These are phyloP conservation scores for Anthopleura sola DNA, from an alignment of 64 coral and sea anemone genomes.

Conservation along the genomic window DNA sequence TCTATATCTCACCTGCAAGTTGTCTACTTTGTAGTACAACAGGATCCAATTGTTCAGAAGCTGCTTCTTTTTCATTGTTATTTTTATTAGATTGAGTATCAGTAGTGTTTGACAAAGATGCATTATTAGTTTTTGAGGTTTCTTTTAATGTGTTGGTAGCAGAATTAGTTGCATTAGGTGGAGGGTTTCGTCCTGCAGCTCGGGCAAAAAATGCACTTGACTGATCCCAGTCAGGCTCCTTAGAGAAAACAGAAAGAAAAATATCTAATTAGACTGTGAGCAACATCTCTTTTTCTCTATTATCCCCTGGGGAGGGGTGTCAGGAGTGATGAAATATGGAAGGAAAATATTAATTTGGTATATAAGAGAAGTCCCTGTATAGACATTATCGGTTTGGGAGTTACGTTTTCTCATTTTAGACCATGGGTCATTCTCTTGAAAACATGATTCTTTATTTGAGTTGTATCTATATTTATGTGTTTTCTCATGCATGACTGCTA, in stretches of 20 bases:
- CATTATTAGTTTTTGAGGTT: conserved; percentile 14
- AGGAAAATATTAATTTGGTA: too few species aligned
- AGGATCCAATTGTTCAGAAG: conserved; percentile 76
- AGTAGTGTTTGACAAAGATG: not conserved
- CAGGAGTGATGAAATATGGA: too few species aligned
- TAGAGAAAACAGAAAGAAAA: not conserved
- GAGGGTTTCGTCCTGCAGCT: conserved; percentile 67
- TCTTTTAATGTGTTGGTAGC: conserved; percentile 35
- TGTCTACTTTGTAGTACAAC: conserved; percentile 83
- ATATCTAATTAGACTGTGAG: not conserved
- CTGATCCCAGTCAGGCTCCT: conserved; percentile 84
- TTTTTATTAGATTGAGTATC: conserved; percentile 43
- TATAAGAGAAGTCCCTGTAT: too few species aligned
- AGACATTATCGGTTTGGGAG: too few species aligned
- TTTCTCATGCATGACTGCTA: too few species aligned
- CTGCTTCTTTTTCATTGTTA: conserved; percentile 14
- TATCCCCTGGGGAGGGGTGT: not conserved
- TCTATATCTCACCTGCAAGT: conserved; percentile 80
- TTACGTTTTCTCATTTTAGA: too few species aligned
- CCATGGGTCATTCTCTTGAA: too few species aligned
- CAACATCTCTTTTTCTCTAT: not conserved
- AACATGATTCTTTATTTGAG: too few species aligned
- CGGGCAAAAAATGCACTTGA: conserved; percentile 94
- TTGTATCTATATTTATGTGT: too few species aligned
- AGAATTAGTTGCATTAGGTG: conserved; percentile 13